Conservation (phyloP, 2,797 vertebrate genomes). For the Spea hammondii region DNA sequence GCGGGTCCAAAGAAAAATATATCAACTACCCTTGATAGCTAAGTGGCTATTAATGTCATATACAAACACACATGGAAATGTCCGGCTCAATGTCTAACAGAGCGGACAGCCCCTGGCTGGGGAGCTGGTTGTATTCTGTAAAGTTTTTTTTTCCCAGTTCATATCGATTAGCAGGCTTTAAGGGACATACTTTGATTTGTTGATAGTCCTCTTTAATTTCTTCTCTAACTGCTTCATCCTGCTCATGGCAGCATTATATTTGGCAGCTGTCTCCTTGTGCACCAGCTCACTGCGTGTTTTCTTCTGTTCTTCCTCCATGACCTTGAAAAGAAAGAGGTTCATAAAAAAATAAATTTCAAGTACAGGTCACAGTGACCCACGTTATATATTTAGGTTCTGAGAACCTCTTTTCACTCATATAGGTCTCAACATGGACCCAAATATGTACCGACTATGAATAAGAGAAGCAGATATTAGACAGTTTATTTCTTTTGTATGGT, state of each 20-base stretch:
- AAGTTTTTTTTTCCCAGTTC: neutral
- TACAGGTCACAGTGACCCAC: neutral
- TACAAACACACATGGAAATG: neutral
- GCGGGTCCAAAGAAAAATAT: too few relatives aligned
- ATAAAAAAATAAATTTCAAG: neutral
- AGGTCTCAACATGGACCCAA: too few relatives aligned
- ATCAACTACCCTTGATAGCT: too few relatives aligned
- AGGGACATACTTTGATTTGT: constrained; percentile 88
- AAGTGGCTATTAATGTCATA: neutral
- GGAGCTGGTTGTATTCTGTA: neutral
- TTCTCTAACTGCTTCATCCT: constrained; percentile 96
- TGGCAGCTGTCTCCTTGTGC: constrained; percentile 90
- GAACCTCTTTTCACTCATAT: too few relatives aligned
- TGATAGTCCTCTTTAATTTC: constrained; percentile 92
- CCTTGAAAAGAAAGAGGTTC: constrained; percentile 66
- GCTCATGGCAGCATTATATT: constrained; percentile 83
- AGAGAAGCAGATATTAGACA: too few relatives aligned
- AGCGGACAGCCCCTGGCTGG: too few relatives aligned
- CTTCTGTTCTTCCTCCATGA: constrained; percentile 93
- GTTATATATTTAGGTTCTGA: neutral
- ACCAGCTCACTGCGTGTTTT: constrained; percentile 87
- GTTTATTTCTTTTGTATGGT: too few relatives aligned
- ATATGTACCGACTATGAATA: too few relatives aligned
- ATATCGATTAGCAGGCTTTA: neutral
- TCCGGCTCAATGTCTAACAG: neutral